These are phyloP conservation scores for Dipodomys stephensi DNA, from an alignment of 2,113 vertebrate species.

Conservation along the genomic window DNA sequence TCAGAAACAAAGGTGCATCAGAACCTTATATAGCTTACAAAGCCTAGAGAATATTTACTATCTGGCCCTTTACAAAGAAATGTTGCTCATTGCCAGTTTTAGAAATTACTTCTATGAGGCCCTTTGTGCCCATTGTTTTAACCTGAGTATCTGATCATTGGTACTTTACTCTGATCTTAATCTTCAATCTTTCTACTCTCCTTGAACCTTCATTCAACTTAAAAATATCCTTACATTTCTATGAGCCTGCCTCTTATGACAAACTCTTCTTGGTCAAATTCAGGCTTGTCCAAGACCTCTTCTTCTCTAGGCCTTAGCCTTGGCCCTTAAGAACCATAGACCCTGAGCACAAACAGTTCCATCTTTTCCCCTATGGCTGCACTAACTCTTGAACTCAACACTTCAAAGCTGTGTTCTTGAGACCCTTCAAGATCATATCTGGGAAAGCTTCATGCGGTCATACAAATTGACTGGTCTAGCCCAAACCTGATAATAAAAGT, in stretches of 20 bases:
- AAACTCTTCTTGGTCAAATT: not conserved
- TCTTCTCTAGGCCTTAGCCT: not conserved
- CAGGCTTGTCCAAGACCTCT: not conserved
- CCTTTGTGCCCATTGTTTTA: not conserved
- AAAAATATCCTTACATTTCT: slow-evolving; percentile 2
- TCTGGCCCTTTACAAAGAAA: not conserved
- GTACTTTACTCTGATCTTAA: not conserved
- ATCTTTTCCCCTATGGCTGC: not conserved
- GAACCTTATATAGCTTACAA: not conserved
- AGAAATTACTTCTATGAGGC: not conserved
- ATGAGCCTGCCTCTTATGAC: not conserved
- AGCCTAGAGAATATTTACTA: not conserved
- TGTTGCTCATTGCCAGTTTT: not conserved
- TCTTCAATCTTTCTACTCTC: slow-evolving; percentile 36
- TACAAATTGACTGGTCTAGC: not conserved
- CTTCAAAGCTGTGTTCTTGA: not conserved
- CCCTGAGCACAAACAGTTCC: not conserved
- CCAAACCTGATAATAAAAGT: not conserved
- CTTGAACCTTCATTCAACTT: not conserved
- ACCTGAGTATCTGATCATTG: not conserved
- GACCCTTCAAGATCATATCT: not conserved
- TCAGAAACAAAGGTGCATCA: not conserved
- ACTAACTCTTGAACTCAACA: not conserved
- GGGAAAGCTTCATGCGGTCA: not conserved
- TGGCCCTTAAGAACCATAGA: not conserved